Evolutionary conservation across 1,140 invertebrate species (phyloP).

Genomic region (Microplitis demolitor): DNA sequence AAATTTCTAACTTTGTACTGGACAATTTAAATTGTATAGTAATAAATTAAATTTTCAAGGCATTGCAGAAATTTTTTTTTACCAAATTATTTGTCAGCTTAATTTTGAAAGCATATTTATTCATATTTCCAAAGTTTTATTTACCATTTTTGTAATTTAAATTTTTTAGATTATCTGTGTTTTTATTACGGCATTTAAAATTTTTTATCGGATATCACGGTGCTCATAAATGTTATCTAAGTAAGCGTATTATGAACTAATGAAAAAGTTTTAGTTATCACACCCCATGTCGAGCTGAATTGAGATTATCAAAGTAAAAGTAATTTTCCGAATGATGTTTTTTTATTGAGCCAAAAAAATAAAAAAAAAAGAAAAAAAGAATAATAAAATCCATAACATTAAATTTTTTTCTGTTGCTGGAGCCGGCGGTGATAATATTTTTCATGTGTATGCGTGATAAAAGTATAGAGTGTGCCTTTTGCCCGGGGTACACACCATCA

Average conservation of each 20-base stretch:
- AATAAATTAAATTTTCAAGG: too few relatives aligned
- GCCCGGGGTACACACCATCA: slow-evolving; percentile 23
- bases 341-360: not conserved
- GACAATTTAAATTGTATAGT: too few relatives aligned
- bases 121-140: not conserved
- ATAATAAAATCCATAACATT: too few relatives aligned
- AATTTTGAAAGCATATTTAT: not conserved
- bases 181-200: too few relatives aligned
- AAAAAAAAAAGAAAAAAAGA: too few relatives aligned
- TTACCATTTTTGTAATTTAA: too few relatives aligned
- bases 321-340: not conserved
- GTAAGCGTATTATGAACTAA: not conserved
- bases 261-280: not conserved
- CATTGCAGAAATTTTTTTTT: not conserved
- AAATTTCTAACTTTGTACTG: too few relatives aligned
- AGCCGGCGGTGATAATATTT: not conserved
- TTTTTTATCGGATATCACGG: too few relatives aligned
- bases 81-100: not conserved
- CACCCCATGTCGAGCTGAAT: not conserved
- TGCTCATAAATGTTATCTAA: not conserved
- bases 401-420: not conserved
- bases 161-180: too few relatives aligned
- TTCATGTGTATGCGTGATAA: not conserved
- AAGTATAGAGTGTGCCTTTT: slow-evolving; percentile 37
- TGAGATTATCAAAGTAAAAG: not conserved